Evolutionary conservation across 2,113 vertebrate genomes (phyloP).

Genomic region (Laticauda laticaudata): DNA sequence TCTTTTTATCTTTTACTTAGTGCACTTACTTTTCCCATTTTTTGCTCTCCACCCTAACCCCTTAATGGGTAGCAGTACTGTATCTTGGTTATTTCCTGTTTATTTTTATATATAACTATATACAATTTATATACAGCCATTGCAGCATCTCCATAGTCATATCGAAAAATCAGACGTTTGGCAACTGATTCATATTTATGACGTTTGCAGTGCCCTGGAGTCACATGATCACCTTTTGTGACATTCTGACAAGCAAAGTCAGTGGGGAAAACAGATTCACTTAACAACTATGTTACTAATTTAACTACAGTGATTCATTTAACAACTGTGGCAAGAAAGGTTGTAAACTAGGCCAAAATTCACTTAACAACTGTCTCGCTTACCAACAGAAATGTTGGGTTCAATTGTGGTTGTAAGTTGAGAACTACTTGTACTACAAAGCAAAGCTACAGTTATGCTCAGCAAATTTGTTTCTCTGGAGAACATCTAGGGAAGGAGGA

Average conservation of each 20-base stretch:
- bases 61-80: not conserved
- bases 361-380: not conserved
- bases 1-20: not conserved
- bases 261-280: not conserved
- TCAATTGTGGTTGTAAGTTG: not conserved
- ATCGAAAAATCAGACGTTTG: not conserved
- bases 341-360: not conserved
- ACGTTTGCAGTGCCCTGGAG: not conserved
- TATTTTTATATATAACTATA: not conserved
- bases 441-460: not conserved
- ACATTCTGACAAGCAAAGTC: not conserved
- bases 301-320: too few relatives aligned
- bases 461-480: not conserved
- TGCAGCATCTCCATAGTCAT: not conserved
- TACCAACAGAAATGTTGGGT: too few relatives aligned
- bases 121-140: not conserved
- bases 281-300: not conserved
- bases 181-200: not conserved
- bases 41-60: not conserved
- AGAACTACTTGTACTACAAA: not conserved
- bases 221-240: not conserved
- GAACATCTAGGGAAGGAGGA: not conserved
- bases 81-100: not conserved
- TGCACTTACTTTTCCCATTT: not conserved
- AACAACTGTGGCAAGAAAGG: too few relatives aligned